Evolutionary conservation across 37 sponge, comb jelly and placozoan genomes (phyloP), one percentile per base, ranked within the genome.

Genomic region (Mnemiopsis leidyi): DNA sequence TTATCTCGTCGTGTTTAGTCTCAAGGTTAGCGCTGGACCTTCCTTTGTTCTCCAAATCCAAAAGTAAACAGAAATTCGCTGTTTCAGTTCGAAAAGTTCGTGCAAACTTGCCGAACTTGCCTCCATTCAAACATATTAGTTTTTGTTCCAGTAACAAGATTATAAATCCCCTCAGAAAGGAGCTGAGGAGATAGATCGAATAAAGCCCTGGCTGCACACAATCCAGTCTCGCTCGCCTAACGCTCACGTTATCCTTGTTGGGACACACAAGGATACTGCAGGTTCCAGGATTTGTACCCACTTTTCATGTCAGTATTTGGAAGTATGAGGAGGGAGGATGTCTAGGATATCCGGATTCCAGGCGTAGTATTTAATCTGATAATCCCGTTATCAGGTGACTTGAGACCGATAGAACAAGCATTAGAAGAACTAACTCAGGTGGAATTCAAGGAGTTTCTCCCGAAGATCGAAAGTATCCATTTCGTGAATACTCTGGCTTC

Each of bases 151-250:
- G n/a, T n/a, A n/a, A n/a, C n/a, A n/a, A n/a, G n/a, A n/a, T n/a
- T n/a, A n/a, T n/a, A n/a, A n/a, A n/a, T n/a, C n/a, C n/a, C 73
- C 3, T 0, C 82, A 79, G 82, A 79, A 79, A 79, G 82, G 82
- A 20, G 1, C 21, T 7, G 35, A 16, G 7, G 82, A 79, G 82
- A 79, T 79, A 33, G 82, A 79, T 23, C 2, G 82, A 29, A 79
- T 79, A 33, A 79, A 32, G 32, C 82, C 82, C 30, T 79, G 82
- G 82, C 82, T 79, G 82, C 29, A 79, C 36, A 79, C 82, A 34
- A 79, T 79, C 23, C 82, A 79, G 21, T 79, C 37, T 29, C 82
- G 82, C 21, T 79, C 82, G 1, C 82, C 82, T 9, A 79, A 79
- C 38, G 38, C 82, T 5, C 35, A 34, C 29, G 82, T 79, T 34